Conservation (phyloP, 2,113 vertebrate species). For the Laterallus jamaicensis region DNA sequence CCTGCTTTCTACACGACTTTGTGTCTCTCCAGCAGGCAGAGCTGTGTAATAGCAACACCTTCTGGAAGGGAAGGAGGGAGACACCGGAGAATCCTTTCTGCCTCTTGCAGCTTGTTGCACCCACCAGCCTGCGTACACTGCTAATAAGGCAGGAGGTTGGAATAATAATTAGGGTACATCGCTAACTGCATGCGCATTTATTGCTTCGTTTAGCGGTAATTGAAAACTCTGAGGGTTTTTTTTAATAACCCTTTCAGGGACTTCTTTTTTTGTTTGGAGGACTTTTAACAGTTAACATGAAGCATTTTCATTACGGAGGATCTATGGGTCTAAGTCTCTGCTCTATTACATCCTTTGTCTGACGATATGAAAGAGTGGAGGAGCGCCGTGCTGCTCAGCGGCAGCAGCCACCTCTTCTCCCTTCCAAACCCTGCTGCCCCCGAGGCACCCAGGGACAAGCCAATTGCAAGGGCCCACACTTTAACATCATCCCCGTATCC, state of each 20-base stretch:
- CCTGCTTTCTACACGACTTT: neutral
- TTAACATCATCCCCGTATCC: neutral
- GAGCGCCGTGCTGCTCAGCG: neutral
- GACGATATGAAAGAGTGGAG: neutral
- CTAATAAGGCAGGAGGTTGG: constrained; percentile 5
- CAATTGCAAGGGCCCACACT: neutral
- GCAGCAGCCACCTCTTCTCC: neutral
- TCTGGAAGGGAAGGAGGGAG: constrained; percentile 68
- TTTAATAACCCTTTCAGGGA: neutral
- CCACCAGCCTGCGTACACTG: neutral
- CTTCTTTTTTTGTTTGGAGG: constrained; percentile 17
- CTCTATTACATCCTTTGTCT: neutral
- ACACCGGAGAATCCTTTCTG: neutral
- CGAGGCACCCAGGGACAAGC: accelerated
- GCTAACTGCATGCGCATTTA: constrained; percentile 15
- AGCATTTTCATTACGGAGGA: neutral
- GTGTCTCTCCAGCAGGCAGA: neutral
- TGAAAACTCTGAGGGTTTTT: neutral
- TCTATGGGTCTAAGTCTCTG: neutral
- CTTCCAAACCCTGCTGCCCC: neutral
- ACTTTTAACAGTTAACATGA: neutral
- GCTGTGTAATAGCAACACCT: constrained; percentile 74
- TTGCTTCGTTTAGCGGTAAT: constrained; percentile 15
- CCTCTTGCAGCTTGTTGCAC: neutral
- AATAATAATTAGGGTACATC: constrained; percentile 16